These are phyloP conservation scores for Cynaeus angustus DNA, from an alignment of 2,888 invertebrate genomes.

Conservation along the genomic window DNA sequence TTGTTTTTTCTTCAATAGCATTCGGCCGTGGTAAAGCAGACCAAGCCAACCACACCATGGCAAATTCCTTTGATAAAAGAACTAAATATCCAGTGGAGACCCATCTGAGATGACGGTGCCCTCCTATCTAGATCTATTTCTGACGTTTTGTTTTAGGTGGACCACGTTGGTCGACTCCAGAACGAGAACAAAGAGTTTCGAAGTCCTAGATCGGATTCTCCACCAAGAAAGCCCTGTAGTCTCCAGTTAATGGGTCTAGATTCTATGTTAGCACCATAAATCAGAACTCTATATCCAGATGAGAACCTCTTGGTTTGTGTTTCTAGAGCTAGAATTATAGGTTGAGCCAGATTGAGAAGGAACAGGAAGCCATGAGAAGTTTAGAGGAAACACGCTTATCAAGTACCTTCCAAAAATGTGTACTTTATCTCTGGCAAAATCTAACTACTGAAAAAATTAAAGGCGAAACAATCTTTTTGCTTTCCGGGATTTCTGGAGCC, in stretches of 20 bases:
- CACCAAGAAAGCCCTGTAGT: slow-evolving; percentile 75
- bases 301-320: no score
- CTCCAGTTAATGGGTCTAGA: no score
- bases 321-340: no score
- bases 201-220: slow-evolving; percentile 73
- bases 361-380: no score
- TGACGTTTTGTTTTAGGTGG: slow-evolving; percentile 71
- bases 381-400: no score
- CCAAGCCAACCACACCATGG: slow-evolving; percentile 38
- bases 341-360: no score
- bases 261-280: not conserved
- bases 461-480: no score
- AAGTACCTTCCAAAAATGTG: no score
- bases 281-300: not conserved
- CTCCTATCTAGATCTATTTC: slow-evolving; percentile 41
- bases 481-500: no score
- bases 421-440: no score
- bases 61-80: slow-evolving; percentile 35
- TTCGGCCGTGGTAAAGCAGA: slow-evolving; percentile 27
- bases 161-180: no score
- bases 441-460: no score
- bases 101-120: slow-evolving; percentile 41
- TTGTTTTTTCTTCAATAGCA: slow-evolving; percentile 39
- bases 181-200: slow-evolving; percentile 69
- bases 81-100: slow-evolving; percentile 37